Base-by-base conservation (phyloP, 2,113 vertebrate genomes). In the Tenrec ecaudatus region DNA sequence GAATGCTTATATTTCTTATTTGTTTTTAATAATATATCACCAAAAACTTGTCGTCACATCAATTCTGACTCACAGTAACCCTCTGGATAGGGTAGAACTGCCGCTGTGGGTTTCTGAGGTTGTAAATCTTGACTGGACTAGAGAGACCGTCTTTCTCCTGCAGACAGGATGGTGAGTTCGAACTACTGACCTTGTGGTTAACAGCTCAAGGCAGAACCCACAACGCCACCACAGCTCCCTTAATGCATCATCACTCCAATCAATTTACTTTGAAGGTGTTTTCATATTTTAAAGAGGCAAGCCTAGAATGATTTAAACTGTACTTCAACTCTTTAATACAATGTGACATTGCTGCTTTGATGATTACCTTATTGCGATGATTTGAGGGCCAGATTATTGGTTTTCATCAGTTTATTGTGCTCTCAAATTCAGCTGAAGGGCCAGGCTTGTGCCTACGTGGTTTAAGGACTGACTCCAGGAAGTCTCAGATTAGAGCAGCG, bases 351-450 rank as follows among this genome's bases (percentile, higher is more conserved):
- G 22, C 47, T 87, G 40, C n/a, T 83, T 86, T 82, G 87, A 57
- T 87, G 86, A 85, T 47, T 92, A 31, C 4, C 78, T 94, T 82
- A 53, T 6, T 94, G 40, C 31, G 90, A 75, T 43, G 79, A 8
- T 76, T 92, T 88, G 80, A 92, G 20, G 47, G 57, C 20, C 31
- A 62, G 5, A 15, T 91, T 80, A 86, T 58, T 86, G 43, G 68
- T 68, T 93, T 93, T 40, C 78, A 82, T 57, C 68, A 83, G 60
- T 40, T 91, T 91, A 17, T 43, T 89, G 38, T 12, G 57, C 19
- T 94, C 94, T 88, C 82, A 89, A 80, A 88, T 38, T 90, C 62
- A 82, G 81, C 92, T 57, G 33, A 16, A 84, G 33, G 60, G 15
- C 29, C 43, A 81, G 43, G 14, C 57, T 71, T 23, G 77, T 66